phyloP scores from a whole-genome alignment of 1,140 invertebrate genomes.

The Batillaria attramentaria region DNA sequence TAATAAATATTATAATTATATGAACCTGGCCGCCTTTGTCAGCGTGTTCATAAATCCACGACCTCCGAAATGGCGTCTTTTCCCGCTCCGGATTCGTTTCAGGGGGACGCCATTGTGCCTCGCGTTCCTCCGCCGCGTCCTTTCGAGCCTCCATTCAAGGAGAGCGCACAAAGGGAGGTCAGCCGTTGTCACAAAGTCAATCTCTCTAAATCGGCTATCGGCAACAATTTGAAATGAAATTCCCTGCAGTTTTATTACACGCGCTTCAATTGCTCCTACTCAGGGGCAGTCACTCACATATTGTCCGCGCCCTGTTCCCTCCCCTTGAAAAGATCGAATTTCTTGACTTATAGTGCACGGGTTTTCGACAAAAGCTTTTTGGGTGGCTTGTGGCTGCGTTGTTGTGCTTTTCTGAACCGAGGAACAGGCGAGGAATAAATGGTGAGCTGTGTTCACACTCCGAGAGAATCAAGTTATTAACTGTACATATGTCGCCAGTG shows the following conservation, averaged over 20 bases:
- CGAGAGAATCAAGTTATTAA: too few relatives aligned
- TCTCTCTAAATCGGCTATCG: not conserved
- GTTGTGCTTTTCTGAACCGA: too few relatives aligned
- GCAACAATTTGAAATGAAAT: slow-evolving; percentile 8
- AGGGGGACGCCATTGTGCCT: not conserved
- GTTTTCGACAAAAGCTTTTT: too few relatives aligned
- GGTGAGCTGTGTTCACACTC: too few relatives aligned
- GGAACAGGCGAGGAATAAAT: too few relatives aligned
- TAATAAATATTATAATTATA: slow-evolving; percentile 19
- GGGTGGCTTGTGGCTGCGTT: too few relatives aligned
- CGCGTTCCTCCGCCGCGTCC: not conserved
- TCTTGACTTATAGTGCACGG: too few relatives aligned
- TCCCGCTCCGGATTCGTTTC: slow-evolving; percentile 3
- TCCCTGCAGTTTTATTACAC: slow-evolving; percentile 16
- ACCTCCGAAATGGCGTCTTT: not conserved
- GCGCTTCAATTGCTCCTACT: too few relatives aligned
- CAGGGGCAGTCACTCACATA: too few relatives aligned
- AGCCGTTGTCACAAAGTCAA: slow-evolving; percentile 10
- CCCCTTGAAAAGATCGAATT: too few relatives aligned
- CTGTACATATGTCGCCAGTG: too few relatives aligned
- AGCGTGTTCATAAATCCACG: slow-evolving; percentile 10
- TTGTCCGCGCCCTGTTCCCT: too few relatives aligned
- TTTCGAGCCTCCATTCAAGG: not conserved
- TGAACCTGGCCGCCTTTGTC: slow-evolving; percentile 4
- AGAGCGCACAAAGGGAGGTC: slow-evolving; percentile 16